Percentiles rank a stretch among this genome's conserved stretches.
Conservation (phyloP, 2,113 vertebrate species). For the Marmota monax region DNA sequence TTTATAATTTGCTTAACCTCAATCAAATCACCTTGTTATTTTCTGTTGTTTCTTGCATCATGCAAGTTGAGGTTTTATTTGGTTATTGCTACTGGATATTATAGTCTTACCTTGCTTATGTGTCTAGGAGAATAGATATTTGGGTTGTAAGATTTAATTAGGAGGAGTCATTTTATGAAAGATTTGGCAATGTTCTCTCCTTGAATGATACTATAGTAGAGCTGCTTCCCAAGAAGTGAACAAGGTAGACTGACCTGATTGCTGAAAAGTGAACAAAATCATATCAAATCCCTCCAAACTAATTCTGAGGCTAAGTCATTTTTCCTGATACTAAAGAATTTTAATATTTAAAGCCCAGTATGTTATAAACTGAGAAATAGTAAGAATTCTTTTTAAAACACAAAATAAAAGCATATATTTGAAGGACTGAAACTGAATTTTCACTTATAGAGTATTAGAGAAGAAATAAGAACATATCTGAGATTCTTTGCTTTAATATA, state of each 20-base stretch:
- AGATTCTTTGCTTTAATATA: not conserved
- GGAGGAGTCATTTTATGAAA: constrained; percentile 74
- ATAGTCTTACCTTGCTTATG: not conserved
- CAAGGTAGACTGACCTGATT: constrained; percentile 65
- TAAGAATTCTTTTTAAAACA: constrained; percentile 69
- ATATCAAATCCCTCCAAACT: constrained; percentile 57
- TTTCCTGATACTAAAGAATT: constrained; percentile 66
- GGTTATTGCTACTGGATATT: not conserved
- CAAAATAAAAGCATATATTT: constrained; percentile 58
- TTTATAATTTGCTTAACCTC: not conserved
- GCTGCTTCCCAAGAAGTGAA: constrained; percentile 38
- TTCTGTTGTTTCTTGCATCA: constrained; percentile 45
- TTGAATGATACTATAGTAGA: constrained; percentile 74
- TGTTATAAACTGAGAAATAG: constrained; percentile 79
- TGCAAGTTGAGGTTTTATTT: constrained; percentile 39
- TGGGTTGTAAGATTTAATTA: constrained; percentile 75
- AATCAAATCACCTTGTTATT: constrained; percentile 46
- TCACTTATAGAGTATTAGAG: not conserved
- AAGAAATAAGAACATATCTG: not conserved
- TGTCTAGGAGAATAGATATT: constrained; percentile 61
- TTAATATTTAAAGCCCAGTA: constrained; percentile 67
- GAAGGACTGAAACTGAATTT: constrained; percentile 36
- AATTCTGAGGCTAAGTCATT: constrained; percentile 70
- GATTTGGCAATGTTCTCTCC: constrained; percentile 56
- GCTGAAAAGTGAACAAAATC: constrained; percentile 71